Evolutionary conservation across 2,797 vertebrate species (phyloP), one percentile per base, ranked within the genome.

Genomic region (Acestrorhynchus altus): DNA sequence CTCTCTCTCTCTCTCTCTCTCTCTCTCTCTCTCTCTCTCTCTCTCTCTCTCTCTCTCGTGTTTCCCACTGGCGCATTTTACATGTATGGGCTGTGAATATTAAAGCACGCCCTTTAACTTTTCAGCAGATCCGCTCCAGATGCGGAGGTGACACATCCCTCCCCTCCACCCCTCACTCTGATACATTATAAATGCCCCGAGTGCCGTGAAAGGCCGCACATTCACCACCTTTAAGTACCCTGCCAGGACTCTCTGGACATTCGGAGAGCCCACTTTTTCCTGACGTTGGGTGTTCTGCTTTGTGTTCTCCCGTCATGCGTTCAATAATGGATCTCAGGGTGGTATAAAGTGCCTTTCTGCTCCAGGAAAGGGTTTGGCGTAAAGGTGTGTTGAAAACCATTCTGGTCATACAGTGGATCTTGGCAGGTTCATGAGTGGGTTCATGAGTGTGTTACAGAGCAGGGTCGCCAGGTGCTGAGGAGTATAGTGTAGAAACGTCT

Each of bases 141-240:
- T 74, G 20, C 57, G 59, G 16, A 74, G 71, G 71, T 74, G 65
- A 74, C 65, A 74, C 52, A 11, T 66, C 64, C 6, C 60, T n/a
- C 20, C 20, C 52, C 24, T 24, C 22, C 54, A 47, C 51, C 9
- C 3, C 18, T 35, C 63, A 40, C 59, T 52, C 51, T 51, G 28
- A 66, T 82, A 72, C 66, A 78, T 78, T 78, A 74, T 71, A 22
- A 40, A 78, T 72, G 66, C 24, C 46, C 68, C 22, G 22, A 40
- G 31, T 51, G 75, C 13, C 1, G 57, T 28, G 3, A 18, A 52
- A 64, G 6, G 13, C 49, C 31, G 20, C 24, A 6, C 9, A 39
- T 57, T 60, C 51, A 18, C 42, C 9, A 28, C 44, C 39, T 78
- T 71, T 66, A 71, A 70, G 39, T 69, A 22, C 42, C 71, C 66